Percentiles rank a stretch among this genome's conserved stretches.
Evolutionary conservation across 35 echinoderm and acorn worm genomes (phyloP).

Genomic region (Ptychodera flava): DNA sequence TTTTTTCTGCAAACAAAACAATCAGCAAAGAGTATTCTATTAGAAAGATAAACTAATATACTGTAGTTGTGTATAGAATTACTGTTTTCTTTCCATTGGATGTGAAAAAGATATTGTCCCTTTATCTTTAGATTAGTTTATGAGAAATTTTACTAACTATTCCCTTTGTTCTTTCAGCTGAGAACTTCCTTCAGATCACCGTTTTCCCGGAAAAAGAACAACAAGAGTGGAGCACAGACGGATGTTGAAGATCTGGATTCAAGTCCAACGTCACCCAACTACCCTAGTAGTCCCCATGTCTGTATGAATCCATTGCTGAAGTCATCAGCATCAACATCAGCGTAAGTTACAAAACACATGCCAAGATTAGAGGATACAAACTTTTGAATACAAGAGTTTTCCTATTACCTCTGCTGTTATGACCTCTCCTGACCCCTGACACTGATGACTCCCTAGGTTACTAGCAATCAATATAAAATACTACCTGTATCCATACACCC

Average conservation of each 20-base stretch:
- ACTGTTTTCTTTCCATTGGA: no score
- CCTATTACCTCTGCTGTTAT: background rate
- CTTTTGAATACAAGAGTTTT: background rate
- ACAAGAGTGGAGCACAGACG: conserved; percentile 61
- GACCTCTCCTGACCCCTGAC: background rate
- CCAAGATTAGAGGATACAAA: background rate
- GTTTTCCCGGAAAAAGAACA: conserved; percentile 91
- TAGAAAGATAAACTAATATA: no score
- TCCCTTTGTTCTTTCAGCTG: conserved; percentile 50
- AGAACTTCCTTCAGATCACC: conserved; percentile 92
- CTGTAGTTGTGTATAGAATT: no score
- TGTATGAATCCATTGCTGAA: conserved; percentile 38
- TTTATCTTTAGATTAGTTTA: no score
- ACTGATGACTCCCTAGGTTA: background rate
- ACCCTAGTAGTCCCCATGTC: conserved; percentile 33
- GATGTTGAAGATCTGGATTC: conserved; percentile 88
- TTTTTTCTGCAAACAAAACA: no score
- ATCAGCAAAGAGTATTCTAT: no score
- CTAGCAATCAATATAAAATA: background rate
- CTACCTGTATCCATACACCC: background rate
- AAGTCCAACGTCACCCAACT: conserved; percentile 63
- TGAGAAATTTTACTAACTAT: no score
- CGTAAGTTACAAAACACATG: conserved; percentile 52
- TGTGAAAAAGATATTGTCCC: no score
- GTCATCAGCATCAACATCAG: conserved; percentile 91